Base-by-base conservation (phyloP, 2,888 invertebrate genomes). In the Eupithecia tripunctaria region DNA sequence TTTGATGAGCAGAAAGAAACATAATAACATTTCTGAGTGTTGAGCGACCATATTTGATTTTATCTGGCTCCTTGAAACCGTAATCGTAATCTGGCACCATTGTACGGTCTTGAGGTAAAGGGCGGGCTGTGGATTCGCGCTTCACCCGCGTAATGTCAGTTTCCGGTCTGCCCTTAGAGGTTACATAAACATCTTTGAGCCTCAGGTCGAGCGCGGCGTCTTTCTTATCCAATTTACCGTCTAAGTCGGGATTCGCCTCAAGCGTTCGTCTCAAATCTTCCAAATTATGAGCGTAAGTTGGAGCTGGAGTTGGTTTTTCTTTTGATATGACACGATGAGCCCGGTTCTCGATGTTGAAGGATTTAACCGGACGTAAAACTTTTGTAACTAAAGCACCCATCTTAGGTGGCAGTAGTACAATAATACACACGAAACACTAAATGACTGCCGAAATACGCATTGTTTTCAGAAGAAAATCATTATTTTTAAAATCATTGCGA, bases 291-390 rank as follows among this genome's bases (percentile, higher is more conserved):
- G 96, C 94, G 87, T 96, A 95, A 83, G 91, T 95, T 0, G 98
- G 98, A n/a, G 98, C 97, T 38, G 96, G 95, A 6, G 94, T 95
- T 18, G 93, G 94, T 85, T 97, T 97, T 63, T 96, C 96, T 85
- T 94, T 95, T 0, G 96, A 95, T 78, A 98, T 95, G 27, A 96
- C 89, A 82, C 96, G 96, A 82, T 96, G 96, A 36, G 97, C 97
- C 76, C 98, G 95, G 88, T 95, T 96, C 86, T 97, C 97, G 2
- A 97, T 95, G 89, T 98, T 97, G 82, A 96, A 97, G 36, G 96
- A 95, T 85, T 95, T 96, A 21, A 95, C 82, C 25, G 96, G 96
- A 75, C 96, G 91, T 32, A 94, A 89, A 67, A 96, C 89, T 80
- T 91, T 89, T 1, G 97, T 95, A 79, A 95, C 91, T 82, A 95